Evolutionary conservation across 2,888 invertebrate genomes (phyloP), one percentile per base, ranked within the genome.

Genomic region (Parapristionchus giblindavisi): DNA sequence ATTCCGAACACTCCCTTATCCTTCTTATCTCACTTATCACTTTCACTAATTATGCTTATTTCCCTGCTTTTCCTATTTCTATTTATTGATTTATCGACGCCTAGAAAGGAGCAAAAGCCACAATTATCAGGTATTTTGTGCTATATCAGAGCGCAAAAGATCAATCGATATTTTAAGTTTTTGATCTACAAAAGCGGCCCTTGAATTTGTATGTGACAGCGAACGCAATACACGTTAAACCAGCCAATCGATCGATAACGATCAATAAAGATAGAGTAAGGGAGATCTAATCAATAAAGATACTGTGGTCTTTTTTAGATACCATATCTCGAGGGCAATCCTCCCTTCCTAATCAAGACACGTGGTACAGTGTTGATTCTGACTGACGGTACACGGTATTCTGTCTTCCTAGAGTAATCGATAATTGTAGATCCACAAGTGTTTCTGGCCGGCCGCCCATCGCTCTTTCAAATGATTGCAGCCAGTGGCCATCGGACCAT

Each of bases 161-260:
- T n/a, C n/a, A n/a, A n/a, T n/a, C n/a, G n/a, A n/a, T n/a, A n/a
- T 40, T 24, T 43, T 34, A 48, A 68, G 68, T 36, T 21, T 52
- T 36, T 52, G 14, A 34, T 36, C 68, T 68, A 17, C 68, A 68
- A 24, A 21, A 52, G 11, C 68, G 68, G 21, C 54, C 54, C 8
- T 56, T 56, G 27, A 71, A 71, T 56, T 4, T 29, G 3, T 71
- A 71, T 40, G 70, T 71, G 11, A 38, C 70, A 27, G 70, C 70
- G 4, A 71, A 71, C 11, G 70, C 70, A 17, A 29, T 71, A 3
- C 70, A 71, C 40, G 70, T 71, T 40, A 71, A 71, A 40, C 21
- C 38, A 5, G 56, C 54, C 29, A 71, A 71, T 40, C 54, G 56
- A 40, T 71, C 70, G 40, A 29, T 21, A 8, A 56, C 56, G 27